Conservation (phyloP, 2,888 invertebrate genomes). For the Athalia circularis region DNA sequence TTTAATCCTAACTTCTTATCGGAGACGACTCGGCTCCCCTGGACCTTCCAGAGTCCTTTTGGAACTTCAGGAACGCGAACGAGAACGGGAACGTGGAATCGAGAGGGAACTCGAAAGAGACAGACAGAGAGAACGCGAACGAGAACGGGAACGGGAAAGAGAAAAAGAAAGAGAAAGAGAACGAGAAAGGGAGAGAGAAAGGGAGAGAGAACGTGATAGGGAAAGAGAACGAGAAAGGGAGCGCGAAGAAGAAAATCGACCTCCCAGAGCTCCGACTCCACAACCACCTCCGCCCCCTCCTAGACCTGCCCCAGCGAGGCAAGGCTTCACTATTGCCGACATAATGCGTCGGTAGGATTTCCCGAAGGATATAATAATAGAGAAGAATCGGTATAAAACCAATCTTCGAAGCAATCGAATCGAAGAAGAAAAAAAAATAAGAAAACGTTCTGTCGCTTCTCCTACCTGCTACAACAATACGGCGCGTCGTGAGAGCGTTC, state of each 20-base stretch:
- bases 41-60: conserved; percentile 70
- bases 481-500: too few species aligned
- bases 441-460: too few species aligned
- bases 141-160: conserved; percentile 59
- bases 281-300: conserved; percentile 78
- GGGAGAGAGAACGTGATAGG: conserved; percentile 68
- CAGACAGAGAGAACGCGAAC: conserved; percentile 55
- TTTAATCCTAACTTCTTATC: conserved; percentile 68
- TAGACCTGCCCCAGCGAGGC: conserved; percentile 80
- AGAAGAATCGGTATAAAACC: neutral
- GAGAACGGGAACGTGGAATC: conserved; percentile 60
- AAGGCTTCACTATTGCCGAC: conserved; percentile 93
- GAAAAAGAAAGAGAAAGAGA: conserved; percentile 51
- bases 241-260: conserved; percentile 73
- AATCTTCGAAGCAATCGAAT: too few species aligned
- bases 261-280: conserved; percentile 68
- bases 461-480: too few species aligned
- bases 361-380: conserved; percentile 8
- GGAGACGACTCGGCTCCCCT: conserved; percentile 69
- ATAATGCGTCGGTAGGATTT: conserved; percentile 87
- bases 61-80: conserved; percentile 70
- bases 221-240: conserved; percentile 60
- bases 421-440: too few species aligned
- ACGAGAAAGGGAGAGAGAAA: conserved; percentile 56
- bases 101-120: conserved; percentile 63